phyloP scores from a whole-genome alignment of 2,797 vertebrate genomes.

The Scolopax rusticola region DNA sequence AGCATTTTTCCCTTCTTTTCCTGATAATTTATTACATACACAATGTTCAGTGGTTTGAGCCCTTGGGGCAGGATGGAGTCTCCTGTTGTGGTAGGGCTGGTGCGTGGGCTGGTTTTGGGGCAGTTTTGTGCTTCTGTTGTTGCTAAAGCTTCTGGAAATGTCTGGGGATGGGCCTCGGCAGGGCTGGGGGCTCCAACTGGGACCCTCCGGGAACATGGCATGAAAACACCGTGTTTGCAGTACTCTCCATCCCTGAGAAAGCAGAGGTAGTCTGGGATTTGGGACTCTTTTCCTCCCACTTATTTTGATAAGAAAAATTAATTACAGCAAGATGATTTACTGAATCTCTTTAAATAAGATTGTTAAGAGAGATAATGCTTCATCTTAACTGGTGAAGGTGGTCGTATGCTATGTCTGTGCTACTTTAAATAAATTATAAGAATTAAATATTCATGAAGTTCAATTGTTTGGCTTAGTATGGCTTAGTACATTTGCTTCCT shows the following conservation, averaged over 20 bases:
- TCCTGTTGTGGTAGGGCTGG: not conserved
- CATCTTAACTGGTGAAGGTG: conserved; percentile 61
- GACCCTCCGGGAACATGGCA: not conserved
- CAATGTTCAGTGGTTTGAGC: accelerated
- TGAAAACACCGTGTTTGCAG: not conserved
- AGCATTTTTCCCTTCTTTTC: not conserved
- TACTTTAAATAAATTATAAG: conserved; percentile 48
- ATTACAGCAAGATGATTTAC: conserved; percentile 9
- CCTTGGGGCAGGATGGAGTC: accelerated
- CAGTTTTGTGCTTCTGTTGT: accelerated
- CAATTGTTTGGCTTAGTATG: conserved; percentile 59
- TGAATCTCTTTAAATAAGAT: conserved; percentile 5
- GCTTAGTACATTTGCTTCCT: conserved; percentile 48
- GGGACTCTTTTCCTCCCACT: not conserved
- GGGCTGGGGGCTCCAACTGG: not conserved
- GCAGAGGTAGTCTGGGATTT: accelerated
- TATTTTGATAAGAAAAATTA: conserved; percentile 38
- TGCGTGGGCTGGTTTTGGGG: accelerated
- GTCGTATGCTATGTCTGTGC: conserved; percentile 18
- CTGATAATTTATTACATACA: accelerated
- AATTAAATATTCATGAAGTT: conserved; percentile 64
- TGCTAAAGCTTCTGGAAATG: not conserved
- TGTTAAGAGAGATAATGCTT: not conserved
- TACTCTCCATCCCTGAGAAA: not conserved
- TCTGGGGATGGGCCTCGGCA: not conserved